phyloP scores from a whole-genome alignment of 2,888 invertebrate genomes.

The Chloroclystis v-ata region DNA sequence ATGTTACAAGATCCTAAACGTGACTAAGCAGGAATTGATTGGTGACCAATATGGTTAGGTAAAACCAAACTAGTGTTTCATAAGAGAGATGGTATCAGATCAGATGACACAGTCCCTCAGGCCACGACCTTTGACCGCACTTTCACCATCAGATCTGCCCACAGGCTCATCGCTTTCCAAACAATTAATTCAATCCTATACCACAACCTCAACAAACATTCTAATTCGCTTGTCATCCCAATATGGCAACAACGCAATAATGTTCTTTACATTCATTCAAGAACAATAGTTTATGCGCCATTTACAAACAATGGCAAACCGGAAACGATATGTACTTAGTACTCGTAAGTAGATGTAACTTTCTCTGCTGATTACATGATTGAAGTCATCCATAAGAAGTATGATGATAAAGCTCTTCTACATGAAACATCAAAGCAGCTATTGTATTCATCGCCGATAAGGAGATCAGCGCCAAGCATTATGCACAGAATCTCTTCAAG shows the following conservation, averaged over 20 bases:
- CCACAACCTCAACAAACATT: constrained; percentile 26
- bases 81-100: constrained; percentile 25
- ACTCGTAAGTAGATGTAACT: constrained; percentile 43
- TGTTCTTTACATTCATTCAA: constrained; percentile 28
- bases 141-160: constrained; percentile 51
- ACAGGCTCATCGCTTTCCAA: constrained; percentile 38
- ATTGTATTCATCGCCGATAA: constrained; percentile 7
- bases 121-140: constrained; percentile 53
- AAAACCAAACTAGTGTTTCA: constrained; percentile 25
- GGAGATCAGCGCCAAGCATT: background rate
- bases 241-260: constrained; percentile 23
- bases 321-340: constrained; percentile 48
- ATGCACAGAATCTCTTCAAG: too few relatives aligned
- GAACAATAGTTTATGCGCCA: constrained; percentile 47
- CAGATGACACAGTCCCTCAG: constrained; percentile 33
- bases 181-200: constrained; percentile 33
- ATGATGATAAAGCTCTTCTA: constrained; percentile 3
- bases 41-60: constrained; percentile 12
- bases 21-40: constrained; percentile 6
- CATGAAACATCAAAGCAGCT: constrained; percentile 8
- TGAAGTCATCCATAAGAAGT: constrained; percentile 33
- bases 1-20: background rate
- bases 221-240: constrained; percentile 23
- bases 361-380: constrained; percentile 47
- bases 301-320: constrained; percentile 61